Conservation (phyloP, 2,888 invertebrate genomes). For the Netelia inedita region DNA sequence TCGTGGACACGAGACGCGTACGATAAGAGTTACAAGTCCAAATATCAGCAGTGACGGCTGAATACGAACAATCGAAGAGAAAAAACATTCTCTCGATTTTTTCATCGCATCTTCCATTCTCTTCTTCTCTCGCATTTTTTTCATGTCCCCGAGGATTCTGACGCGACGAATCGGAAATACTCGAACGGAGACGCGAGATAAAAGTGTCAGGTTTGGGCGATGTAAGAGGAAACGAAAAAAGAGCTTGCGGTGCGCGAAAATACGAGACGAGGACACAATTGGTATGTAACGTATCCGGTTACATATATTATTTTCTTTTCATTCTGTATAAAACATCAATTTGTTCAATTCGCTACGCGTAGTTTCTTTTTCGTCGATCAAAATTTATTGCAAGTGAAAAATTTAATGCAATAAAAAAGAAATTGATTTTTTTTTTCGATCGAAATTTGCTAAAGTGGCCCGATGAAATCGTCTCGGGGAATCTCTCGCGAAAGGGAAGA, state of each 20-base stretch:
- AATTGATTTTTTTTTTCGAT: slow-evolving; percentile 21
- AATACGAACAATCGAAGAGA: neutral
- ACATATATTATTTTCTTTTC: too few species aligned
- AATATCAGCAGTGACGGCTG: slow-evolving; percentile 11
- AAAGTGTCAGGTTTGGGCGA: slow-evolving; percentile 47
- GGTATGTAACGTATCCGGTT: too few species aligned
- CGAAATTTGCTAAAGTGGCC: neutral
- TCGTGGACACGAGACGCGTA: neutral
- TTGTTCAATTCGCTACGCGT: too few species aligned
- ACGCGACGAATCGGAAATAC: slow-evolving; percentile 39
- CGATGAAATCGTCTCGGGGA: slow-evolving; percentile 57
- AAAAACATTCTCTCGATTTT: slow-evolving; percentile 27
- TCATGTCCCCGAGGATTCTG: slow-evolving; percentile 11
- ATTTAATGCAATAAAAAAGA: too few species aligned
- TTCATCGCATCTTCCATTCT: slow-evolving; percentile 23
- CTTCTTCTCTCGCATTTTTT: slow-evolving; percentile 22
- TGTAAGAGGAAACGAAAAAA: slow-evolving; percentile 40
- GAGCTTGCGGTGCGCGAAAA: slow-evolving; percentile 7
- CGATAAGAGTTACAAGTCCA: slow-evolving; percentile 18
- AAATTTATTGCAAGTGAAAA: too few species aligned
- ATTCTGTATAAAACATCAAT: too few species aligned
- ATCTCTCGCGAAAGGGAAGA: slow-evolving; percentile 64
- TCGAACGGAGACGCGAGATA: slow-evolving; percentile 53
- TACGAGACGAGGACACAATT: slow-evolving; percentile 9
- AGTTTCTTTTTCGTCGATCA: too few species aligned